Percentiles rank a stretch among this genome's conserved stretches.
phyloP scores from a whole-genome alignment of 1,140 invertebrate species.

The Drosophila sp. region DNA sequence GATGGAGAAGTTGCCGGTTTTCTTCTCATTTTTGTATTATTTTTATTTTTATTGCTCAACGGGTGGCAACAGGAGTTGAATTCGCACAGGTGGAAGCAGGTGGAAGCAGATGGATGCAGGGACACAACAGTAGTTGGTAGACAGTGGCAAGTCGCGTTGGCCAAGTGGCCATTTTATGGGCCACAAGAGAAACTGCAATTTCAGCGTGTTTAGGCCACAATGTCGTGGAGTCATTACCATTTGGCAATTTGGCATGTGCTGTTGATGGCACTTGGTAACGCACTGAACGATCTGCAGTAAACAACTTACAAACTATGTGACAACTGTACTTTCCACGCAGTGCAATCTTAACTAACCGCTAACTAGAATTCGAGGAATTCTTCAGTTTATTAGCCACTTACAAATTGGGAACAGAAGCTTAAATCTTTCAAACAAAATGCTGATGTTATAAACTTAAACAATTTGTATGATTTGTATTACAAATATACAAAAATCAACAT shows the following conservation, averaged over 20 bases:
- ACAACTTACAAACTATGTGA: neutral
- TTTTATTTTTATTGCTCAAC: constrained; percentile 39
- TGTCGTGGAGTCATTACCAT: constrained; percentile 43
- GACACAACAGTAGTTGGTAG: constrained; percentile 11
- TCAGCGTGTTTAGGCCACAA: constrained; percentile 23
- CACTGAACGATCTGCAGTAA: neutral
- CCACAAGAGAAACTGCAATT: constrained; percentile 44
- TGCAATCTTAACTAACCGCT: constrained; percentile 7
- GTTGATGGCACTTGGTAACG: constrained; percentile 4
- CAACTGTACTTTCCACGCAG: constrained; percentile 22
- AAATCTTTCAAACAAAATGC: no score
- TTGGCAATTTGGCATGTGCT: constrained; percentile 40
- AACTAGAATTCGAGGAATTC: neutral
- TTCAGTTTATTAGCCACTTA: neutral
- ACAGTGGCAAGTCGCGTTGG: constrained; percentile 4
- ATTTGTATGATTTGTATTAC: no score
- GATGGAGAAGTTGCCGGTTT: constrained; percentile 26
- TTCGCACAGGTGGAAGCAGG: constrained; percentile 12
- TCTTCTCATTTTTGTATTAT: no score
- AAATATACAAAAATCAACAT: no score
- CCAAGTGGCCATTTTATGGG: constrained; percentile 39
- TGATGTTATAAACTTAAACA: no score
- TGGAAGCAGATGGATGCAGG: constrained; percentile 1
- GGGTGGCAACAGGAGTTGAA: constrained; percentile 34
- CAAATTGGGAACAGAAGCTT: neutral